Percentiles rank a stretch among this genome's conserved stretches.
Evolutionary conservation across 2,797 vertebrate species (phyloP).

Genomic region (Clarias platycephalus): DNA sequence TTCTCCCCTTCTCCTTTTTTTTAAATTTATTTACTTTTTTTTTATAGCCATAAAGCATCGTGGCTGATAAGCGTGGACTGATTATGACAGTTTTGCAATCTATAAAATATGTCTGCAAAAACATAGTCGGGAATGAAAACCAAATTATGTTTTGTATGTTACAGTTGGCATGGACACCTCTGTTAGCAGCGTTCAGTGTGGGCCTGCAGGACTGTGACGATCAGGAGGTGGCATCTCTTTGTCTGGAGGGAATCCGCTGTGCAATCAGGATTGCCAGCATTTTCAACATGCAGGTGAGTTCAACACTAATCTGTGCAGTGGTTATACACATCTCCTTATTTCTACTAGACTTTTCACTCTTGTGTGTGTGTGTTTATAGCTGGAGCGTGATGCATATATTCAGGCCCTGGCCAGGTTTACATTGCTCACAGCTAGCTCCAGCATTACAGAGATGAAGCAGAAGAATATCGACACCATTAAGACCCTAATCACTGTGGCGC

Average conservation of each 20-base stretch:
- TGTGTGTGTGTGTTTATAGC: slow-evolving; percentile 65
- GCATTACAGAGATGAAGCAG: slow-evolving; percentile 99
- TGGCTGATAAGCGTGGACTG: background rate
- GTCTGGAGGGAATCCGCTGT: slow-evolving; percentile 93
- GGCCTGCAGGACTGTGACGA: slow-evolving; percentile 96
- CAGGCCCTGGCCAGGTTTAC: slow-evolving; percentile 97
- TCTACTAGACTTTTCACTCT: background rate
- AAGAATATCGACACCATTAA: slow-evolving; percentile 99
- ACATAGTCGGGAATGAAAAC: background rate
- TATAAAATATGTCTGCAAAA: background rate
- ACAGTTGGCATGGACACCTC: slow-evolving; percentile 92
- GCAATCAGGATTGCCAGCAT: slow-evolving; percentile 93
- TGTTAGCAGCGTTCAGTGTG: slow-evolving; percentile 92
- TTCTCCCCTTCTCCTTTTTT: too few relatives aligned
- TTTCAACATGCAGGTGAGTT: slow-evolving; percentile 93
- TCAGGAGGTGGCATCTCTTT: slow-evolving; percentile 89
- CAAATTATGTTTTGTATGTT: background rate
- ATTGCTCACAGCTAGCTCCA: slow-evolving; percentile 93
- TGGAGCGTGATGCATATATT: slow-evolving; percentile 96
- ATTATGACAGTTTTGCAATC: background rate
- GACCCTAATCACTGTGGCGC: slow-evolving; percentile 97
- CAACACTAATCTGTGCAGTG: background rate
- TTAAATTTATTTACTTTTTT: background rate
- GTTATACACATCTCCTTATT: background rate
- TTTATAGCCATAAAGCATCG: background rate